Percentiles rank a stretch among this genome's conserved stretches.
phyloP scores from a whole-genome alignment of 2,888 invertebrate genomes.

The Ligdia adustata region DNA sequence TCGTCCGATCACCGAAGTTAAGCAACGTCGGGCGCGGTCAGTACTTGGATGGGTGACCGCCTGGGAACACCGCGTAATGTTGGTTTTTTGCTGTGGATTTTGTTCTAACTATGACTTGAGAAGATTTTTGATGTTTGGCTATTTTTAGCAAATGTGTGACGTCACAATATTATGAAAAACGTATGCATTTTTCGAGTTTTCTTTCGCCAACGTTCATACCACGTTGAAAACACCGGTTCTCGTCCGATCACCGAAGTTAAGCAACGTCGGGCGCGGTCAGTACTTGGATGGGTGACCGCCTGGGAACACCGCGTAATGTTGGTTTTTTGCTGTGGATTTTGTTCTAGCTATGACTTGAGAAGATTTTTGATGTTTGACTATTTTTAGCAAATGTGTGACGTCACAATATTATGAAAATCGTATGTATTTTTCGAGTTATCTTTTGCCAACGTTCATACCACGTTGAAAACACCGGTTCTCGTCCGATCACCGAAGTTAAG shows the following conservation, averaged over 20 bases:
- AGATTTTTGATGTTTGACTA: too few relatives aligned
- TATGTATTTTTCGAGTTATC: too few relatives aligned
- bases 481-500: conserved; percentile 77
- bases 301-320: conserved; percentile 60
- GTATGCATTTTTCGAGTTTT: too few relatives aligned
- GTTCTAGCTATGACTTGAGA: too few relatives aligned
- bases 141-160: too few relatives aligned
- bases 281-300: conserved; percentile 67
- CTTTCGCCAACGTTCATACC: conserved; percentile 68
- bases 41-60: conserved; percentile 68
- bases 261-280: conserved; percentile 75
- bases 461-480: conserved; percentile 63
- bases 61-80: conserved; percentile 60
- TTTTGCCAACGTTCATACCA: conserved; percentile 68
- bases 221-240: conserved; percentile 63
- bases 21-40: conserved; percentile 74
- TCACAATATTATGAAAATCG: too few relatives aligned
- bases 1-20: conserved; percentile 77
- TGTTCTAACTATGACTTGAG: too few relatives aligned
- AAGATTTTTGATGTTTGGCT: too few relatives aligned
- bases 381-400: too few relatives aligned
- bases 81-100: conserved; percentile 53
- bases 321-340: conserved; percentile 52
- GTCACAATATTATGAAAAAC: too few relatives aligned
- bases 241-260: conserved; percentile 77